Base-by-base conservation (phyloP, 2,113 vertebrate species). In the Corapipo altera region DNA sequence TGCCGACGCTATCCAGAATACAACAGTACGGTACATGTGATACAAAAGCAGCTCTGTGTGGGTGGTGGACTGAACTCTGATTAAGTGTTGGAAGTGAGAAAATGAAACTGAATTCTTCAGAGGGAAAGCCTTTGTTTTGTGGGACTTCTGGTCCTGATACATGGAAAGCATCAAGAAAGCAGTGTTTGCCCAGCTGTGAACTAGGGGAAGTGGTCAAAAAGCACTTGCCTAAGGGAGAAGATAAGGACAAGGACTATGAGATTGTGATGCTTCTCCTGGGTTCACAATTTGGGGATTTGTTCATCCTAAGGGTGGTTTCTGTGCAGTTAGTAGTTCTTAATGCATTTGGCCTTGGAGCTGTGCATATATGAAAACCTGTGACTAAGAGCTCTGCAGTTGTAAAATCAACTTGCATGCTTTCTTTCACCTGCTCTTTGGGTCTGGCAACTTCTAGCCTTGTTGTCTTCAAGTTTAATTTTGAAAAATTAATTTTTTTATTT, bases 41-140 rank as follows among this genome's bases (percentile, higher is more conserved):
- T 27, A 20, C 2, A 3, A 0, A 2, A 19, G 26, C 59, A 65
- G 21, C 19, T 65, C 28, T 26, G 8, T 48, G 0, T 0, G 4
- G 15, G 10, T 21, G 12, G 10, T 37, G 27, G 21, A 12, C 20
- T 43, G 27, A 65, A n/a, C 12, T 65, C 41, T 87, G 64, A 5
- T 24, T 33, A 62, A 46, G 9, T 35, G 7, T 9, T 74, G 43
- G 26, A 65, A 74, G 33, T 21, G 37, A 62, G 8, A 44, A 62
- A 37, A n/a, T 46, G 4, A 58, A 67, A 24, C 19, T 33, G 6
- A 37, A 76, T 9, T 21, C 8, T 7, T 74, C 46, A 24, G 12
- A 83, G 44, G 17, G 14, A 12, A 73, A 66, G 27, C 2, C 13
- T 76, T 52, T 41, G 5, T 57, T 15, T 39, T 23, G 5, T 11